Evolutionary conservation across 2,888 invertebrate species (phyloP).

Genomic region (Drosophila dives): DNA sequence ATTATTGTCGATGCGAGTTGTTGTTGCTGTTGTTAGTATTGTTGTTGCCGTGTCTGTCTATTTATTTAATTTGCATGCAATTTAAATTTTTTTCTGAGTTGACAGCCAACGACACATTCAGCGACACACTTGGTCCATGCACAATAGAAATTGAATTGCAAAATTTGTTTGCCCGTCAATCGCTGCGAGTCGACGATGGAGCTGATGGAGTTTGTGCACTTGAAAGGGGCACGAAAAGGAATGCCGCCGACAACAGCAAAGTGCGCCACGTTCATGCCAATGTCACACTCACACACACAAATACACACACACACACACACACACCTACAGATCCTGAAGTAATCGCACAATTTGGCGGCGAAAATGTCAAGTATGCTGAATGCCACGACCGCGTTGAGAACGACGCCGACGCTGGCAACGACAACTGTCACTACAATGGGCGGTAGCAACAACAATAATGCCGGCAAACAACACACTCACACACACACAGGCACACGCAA

Average conservation of each 20-base stretch:
- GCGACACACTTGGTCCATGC: constrained; percentile 53
- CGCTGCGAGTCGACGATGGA: constrained; percentile 40
- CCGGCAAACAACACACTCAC: constrained; percentile 52
- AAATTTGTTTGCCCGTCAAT: constrained; percentile 78
- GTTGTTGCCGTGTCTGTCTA: constrained; percentile 53
- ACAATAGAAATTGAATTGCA: constrained; percentile 81
- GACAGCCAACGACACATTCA: constrained; percentile 64
- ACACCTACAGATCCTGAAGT: constrained; percentile 42
- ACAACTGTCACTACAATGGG: constrained; percentile 62
- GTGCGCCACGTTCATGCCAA: constrained; percentile 47
- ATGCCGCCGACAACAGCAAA: constrained; percentile 28
- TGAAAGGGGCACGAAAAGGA: neutral
- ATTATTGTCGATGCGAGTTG: constrained; percentile 13
- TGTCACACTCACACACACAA: constrained; percentile 33
- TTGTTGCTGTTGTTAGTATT: constrained; percentile 5
- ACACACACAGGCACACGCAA: constrained; percentile 13
- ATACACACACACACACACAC: neutral
- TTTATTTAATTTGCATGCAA: constrained; percentile 82
- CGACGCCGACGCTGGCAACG: constrained; percentile 10
- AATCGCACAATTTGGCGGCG: constrained; percentile 81
- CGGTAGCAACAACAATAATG: constrained; percentile 46
- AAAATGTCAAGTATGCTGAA: constrained; percentile 77
- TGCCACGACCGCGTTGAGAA: constrained; percentile 42
- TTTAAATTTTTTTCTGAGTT: constrained; percentile 78
- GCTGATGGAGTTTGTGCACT: constrained; percentile 22